Base-by-base conservation (phyloP, 1,140 invertebrate species). In the Pachypsylla venusta region DNA sequence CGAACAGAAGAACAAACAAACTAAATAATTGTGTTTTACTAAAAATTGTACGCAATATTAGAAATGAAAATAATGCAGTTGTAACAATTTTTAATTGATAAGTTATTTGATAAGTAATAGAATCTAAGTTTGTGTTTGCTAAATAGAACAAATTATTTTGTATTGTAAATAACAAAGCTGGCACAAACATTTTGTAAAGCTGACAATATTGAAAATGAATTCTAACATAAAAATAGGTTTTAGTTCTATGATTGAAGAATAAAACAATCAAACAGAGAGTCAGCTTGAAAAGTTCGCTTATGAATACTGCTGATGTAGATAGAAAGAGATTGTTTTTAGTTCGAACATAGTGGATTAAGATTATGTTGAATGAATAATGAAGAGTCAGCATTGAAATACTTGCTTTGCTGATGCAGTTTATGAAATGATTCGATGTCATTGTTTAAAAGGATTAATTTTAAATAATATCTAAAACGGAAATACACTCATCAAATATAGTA, bases 11-110 rank as follows among this genome's bases (percentile, higher is more conserved):
- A 20, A 95, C 71, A 1, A 89, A 69, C 48, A 98, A 71, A 0
- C 93, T 83, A 26, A 82, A 70, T 93, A 94, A 98, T 68, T 98
- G 93, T n/a, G 42, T 48, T 19, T 48, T 48, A 22, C 4, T 48
- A 22, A 48, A 48, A 4, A 4, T n/a, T 48, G 16, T 48, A 22
- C 42, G 7, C 4, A 48, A 22, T 22, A 48, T 7, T 7, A 19
- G 7, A 22, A 5, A 48, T 4, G 42, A 48, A 22, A 48, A 48
- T n/a, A 48, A n/a, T 7, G 42, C 42, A 19, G 42, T 48, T 4
- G 42, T 48, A 22, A 48, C n/a, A 4, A 48, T 48, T n/a, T 48
- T 48, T 4, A 48, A 48, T 22, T 48, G 42, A 22, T 48, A 48
- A n/a, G 42, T 48, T 4, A 48, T 48, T 22, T 48, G 42, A 19